phyloP scores from a whole-genome alignment of 2,797 vertebrate species.

The Mallotus villosus region DNA sequence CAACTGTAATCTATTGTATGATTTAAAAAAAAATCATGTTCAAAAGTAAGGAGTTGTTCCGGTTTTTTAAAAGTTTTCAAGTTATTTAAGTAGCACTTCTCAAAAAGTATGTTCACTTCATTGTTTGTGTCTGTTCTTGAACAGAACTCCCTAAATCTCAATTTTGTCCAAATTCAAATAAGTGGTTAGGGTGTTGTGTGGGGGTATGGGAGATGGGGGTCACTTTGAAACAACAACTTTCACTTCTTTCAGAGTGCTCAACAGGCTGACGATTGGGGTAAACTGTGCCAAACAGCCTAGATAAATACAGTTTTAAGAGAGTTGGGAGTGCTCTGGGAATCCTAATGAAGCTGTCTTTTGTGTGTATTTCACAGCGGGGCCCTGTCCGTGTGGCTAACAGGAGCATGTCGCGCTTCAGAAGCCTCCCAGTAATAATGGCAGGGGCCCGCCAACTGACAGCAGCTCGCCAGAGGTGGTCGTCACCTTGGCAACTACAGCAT shows the following conservation, averaged over 20 bases:
- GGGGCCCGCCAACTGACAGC: slow-evolving; percentile 55
- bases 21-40: too few relatives aligned
- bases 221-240: slow-evolving; percentile 45
- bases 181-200: background rate
- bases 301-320: slow-evolving; percentile 69
- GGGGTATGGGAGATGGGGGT: background rate
- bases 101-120: background rate
- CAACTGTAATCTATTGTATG: too few relatives aligned
- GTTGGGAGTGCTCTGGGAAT: slow-evolving; percentile 62
- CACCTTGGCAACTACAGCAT: slow-evolving; percentile 50
- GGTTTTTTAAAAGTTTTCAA: too few relatives aligned
- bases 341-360: slow-evolving; percentile 80
- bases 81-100: background rate
- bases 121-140: slow-evolving; percentile 3
- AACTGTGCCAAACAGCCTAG: slow-evolving; percentile 56
- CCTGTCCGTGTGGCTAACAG: slow-evolving; percentile 65
- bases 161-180: slow-evolving; percentile 8
- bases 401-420: slow-evolving; percentile 67
- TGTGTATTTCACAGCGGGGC: slow-evolving; percentile 64
- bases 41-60: background rate
- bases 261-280: slow-evolving; percentile 47
- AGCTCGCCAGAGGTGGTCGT: slow-evolving; percentile 61
- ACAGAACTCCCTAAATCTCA: slow-evolving; percentile 22
- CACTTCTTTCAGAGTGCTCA: slow-evolving; percentile 47
- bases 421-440: slow-evolving; percentile 47